Base-by-base conservation (phyloP, 2,888 invertebrate species). In the Ptychoptera contaminata region DNA sequence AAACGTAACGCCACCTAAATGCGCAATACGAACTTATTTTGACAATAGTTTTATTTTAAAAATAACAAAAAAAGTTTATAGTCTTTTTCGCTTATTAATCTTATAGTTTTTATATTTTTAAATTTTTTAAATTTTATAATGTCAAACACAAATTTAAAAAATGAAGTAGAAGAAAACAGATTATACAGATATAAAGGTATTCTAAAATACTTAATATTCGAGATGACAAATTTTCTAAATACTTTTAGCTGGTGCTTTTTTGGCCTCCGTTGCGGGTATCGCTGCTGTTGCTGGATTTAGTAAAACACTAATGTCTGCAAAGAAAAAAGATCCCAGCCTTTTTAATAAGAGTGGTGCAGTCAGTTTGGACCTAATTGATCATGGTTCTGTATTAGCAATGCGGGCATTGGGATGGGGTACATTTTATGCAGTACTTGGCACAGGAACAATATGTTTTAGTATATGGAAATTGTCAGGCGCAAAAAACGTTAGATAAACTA, bases 381-480 rank as follows among this genome's bases (percentile, higher is more conserved):
- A 80, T 47, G 92, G 91, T 12, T 77, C 79, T 4, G 69, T 75
- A 5, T 67, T 93, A 46, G 93, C 93, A 1, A 51, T 85, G 43
- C 72, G 86, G 58, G 94, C 94, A 0, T 68, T 94, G 1, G 84
- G 82, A 8, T 84, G 86, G 82, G 93, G 91, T 2, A 82, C 87
- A 0, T 51, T 91, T 1, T 91, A 85, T 65, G 88, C 93, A 0
- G 67, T 90, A n/a, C 69, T 82, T 32, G 92, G 92, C 1, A 86
- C 90, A 45, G 76, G 86, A 8, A 62, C 82, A 42, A 62, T 93
- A 43, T 86, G 82, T 59, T 88, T 79, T 63, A 76, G 79, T 10
- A 73, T 90, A 47, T 93, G 90, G 86, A 92, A 91, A 65, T 57
- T 90, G 11, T 80, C 90, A 36, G 92, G 91, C 45, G 91, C 88